Base-by-base conservation (phyloP, 2,113 vertebrate species). In the Phalacrocorax pelagicus region DNA sequence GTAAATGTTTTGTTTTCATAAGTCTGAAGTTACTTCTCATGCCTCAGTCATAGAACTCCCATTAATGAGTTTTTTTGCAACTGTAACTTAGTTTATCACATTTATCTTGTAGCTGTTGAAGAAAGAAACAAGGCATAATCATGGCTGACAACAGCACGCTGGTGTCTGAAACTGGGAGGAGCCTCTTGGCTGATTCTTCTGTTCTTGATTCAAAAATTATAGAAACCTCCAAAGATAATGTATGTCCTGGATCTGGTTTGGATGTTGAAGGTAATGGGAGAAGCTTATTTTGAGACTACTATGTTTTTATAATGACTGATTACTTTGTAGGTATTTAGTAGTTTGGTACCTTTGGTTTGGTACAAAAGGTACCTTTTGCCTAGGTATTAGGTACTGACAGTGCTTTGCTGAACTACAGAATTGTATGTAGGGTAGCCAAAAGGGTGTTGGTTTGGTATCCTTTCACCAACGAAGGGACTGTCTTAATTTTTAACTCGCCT, bases 101-200 rank as follows among this genome's bases (percentile, higher is more conserved):
- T 92, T 42, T 94, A 0, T 88, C 49, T 97, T 97, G 17, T 55
- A 98, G 97, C 29, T 74, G 19, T 47, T 94, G 24, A 91, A 91
- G 83, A 92, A 46, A 69, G 90, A 88, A 79, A 78, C 42, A 23
- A 85, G n/a, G 29, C 10, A 1, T 61, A 71, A 91, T 89, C 77
- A 99, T 99, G 99, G 98, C 99, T 97, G 99, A 99, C 97, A 98
- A 87, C 96, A 99, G 99, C 86, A 96, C 96, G 8, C 47, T 99
- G 95, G 96, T 98, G 67, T 98, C 98, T 26, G 98, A 98, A 94
- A 91, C 97, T 0, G 98, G 98, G 67, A 98, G 96, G 80, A 99
- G 99, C 97, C 97, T 99, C 85, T 93, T 99, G 97, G 98, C 98
- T 90, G 99, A 99, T 97, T 98, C 98, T 80, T 99, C 99, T 19